These are phyloP conservation scores for Brachionus rubens DNA, from an alignment of 1,140 invertebrate genomes.

Conservation along the genomic window DNA sequence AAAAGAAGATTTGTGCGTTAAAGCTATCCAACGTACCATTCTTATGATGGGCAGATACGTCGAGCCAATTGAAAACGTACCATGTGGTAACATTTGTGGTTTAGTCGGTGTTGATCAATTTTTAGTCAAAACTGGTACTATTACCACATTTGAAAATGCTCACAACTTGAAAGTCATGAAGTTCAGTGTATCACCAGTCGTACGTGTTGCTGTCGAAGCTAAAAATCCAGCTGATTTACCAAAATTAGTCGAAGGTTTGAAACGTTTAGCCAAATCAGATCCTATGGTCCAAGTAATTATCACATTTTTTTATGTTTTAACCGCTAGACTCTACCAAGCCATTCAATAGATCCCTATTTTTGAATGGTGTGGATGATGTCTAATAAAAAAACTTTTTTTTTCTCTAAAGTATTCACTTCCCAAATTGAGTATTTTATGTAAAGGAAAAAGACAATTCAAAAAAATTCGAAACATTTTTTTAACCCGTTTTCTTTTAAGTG, in stretches of 20 bases:
- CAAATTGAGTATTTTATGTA: conserved; percentile 39
- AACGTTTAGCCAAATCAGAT: conserved; percentile 97
- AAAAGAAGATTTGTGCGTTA: conserved; percentile 98
- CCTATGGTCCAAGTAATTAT: conserved; percentile 80
- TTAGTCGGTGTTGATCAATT: conserved; percentile 99
- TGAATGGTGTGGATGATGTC: conserved; percentile 37
- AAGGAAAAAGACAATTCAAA: conserved; percentile 33
- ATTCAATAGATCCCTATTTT: neutral
- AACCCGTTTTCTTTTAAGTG: conserved; percentile 61
- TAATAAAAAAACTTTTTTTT: conserved; percentile 32
- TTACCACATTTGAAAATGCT: conserved; percentile 96
- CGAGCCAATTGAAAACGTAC: conserved; percentile 98
- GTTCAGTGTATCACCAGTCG: conserved; percentile 97
- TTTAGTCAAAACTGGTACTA: conserved; percentile 98
- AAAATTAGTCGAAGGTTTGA: conserved; percentile 93
- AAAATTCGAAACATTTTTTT: neutral
- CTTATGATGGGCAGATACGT: conserved; percentile 99
- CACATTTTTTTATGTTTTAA: neutral
- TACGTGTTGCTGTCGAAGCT: conserved; percentile 97
- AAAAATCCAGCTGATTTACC: conserved; percentile 98
- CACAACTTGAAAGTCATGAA: conserved; percentile 88
- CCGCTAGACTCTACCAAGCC: conserved; percentile 10
- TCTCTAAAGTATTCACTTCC: conserved; percentile 39
- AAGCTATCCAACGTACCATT: conserved; percentile 95
- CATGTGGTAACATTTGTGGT: conserved; percentile 98